Evolutionary conservation across 2,797 vertebrate genomes (phyloP), one percentile per base, ranked within the genome.

Genomic region (Etheostoma nigrum): DNA sequence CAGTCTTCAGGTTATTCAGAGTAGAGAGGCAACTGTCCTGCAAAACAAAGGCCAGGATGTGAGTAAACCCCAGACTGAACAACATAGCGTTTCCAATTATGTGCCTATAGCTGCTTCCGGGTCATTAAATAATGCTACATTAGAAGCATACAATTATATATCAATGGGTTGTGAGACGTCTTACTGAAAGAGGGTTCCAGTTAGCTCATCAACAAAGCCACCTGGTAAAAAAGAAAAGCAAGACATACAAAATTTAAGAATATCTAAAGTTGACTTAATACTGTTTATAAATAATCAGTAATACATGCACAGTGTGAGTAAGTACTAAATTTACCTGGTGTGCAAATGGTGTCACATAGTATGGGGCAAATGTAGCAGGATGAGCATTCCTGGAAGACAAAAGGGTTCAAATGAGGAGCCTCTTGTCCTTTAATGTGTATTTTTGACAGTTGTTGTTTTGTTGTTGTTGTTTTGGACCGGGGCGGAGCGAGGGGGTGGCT

Each of bases 341-440:
- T 83, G 89, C 97, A 98, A 76, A 97, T 76, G 0, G 95, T 96
- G 63, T 97, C 96, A 53, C 97, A 97, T 83, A 97, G 84, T 45
- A 96, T 83, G 3, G 96, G 95, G 77, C 96, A 97, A 49, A 96
- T 76, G 74, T 92, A 96, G 84, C 97, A 97, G 69, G 95, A 95
- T 19, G 95, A 92, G 59, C 97, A 98, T 55, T 78, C 82, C 96
- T 96, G 80, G 4, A 48, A 73, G 59, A 81, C 4, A 36, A 45
- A 47, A 27, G 0, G 6, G 23, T 54, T 48, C 3, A 55, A 47
- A 16, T 18, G 4, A 72, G 42, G 6, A 14, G 19, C 10, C 0
- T 52, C 42, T 12, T 9, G 23, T 45, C 8, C 1, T 64, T 19
- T 6, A 10, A 16, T 67, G 12, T n/a, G 23, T 19, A 16, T 55